Base-by-base conservation (phyloP, 2,888 invertebrate species). In the Nasonia oneida region DNA sequence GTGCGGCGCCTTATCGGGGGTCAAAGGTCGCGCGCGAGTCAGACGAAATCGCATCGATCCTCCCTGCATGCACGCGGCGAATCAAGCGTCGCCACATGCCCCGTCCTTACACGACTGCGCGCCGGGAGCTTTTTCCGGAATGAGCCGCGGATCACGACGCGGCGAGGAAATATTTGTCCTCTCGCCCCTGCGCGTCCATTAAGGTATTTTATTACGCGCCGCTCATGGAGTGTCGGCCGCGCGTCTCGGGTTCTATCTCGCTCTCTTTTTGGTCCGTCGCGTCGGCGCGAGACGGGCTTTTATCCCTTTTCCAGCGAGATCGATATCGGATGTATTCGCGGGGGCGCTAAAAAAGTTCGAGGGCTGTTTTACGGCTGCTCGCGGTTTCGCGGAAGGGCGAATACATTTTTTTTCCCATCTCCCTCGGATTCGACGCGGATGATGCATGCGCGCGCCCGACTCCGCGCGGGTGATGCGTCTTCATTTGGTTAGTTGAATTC, bases 161-260 rank as follows among this genome's bases (percentile, higher is more conserved):
- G 23, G 61, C 61, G 8, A 71, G 18, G 50, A 71, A 57, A 57
- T 71, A 23, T 83, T 71, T 77, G 39, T 33, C 70, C 78, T 23
- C 23, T 23, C 23, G 23, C 23, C 23, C 23, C 23, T 23, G 23
- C 23, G 23, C 23, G 23, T 23, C 23, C 23, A 78, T 78, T 78
- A 71, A 42, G 71, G 73, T 71, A 42, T 78, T 83, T 83, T 83
- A 83, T 83, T 83, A 83, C 82, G n/a, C 37, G 14, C 3, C 12
- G 64, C 64, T 64, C 29, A 29, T 29, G 29, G 64, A 64, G 29
- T 64, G 29, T 29, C 29, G 29, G 29, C 29, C 29, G 29, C 29
- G 29, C 29, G 29, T 29, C 29, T 29, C 29, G 29, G 29, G 29
- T 29, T 29, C 29, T 29, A 29, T 29, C 29, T 29, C 29, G 29